These are phyloP conservation scores for Ivindomyrus marchei DNA, from an alignment of 2,113 vertebrate species.

Conservation along the genomic window DNA sequence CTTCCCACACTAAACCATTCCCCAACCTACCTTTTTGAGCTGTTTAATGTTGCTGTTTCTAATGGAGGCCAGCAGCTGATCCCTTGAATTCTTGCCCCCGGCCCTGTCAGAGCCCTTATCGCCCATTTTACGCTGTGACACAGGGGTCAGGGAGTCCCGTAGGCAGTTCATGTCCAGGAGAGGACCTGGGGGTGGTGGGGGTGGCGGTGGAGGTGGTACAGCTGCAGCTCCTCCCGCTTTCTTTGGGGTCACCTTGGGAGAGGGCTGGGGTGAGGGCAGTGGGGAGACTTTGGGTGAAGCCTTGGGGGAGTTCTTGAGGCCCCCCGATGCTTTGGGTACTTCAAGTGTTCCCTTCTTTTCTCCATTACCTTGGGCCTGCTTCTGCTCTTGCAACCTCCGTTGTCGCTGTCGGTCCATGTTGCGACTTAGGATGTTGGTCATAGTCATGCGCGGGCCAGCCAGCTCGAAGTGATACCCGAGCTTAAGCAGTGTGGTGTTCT, in stretches of 20 bases:
- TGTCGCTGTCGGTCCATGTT: slow-evolving; percentile 97
- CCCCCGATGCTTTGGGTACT: slow-evolving; percentile 61
- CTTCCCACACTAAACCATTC: not conserved
- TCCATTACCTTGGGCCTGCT: slow-evolving; percentile 69
- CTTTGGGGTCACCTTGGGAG: slow-evolving; percentile 71
- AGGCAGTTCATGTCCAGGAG: slow-evolving; percentile 70
- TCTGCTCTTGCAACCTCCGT: slow-evolving; percentile 85
- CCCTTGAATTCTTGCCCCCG: slow-evolving; percentile 80
- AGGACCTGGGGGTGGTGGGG: slow-evolving; percentile 73
- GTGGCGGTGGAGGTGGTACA: slow-evolving; percentile 56
- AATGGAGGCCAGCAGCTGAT: slow-evolving; percentile 90
- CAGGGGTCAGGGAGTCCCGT: slow-evolving; percentile 76
- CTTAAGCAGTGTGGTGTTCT: slow-evolving; percentile 88
- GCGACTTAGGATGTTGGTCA: slow-evolving; percentile 89
- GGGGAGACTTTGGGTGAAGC: slow-evolving; percentile 70
- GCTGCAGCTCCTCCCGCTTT: slow-evolving; percentile 48
- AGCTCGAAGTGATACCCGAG: slow-evolving; percentile 95
- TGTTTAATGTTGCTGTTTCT: slow-evolving; percentile 77
- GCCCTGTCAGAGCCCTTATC: slow-evolving; percentile 55
- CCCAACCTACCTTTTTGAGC: slow-evolving; percentile 80
- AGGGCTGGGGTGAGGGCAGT: slow-evolving; percentile 61
- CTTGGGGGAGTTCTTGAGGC: slow-evolving; percentile 53
- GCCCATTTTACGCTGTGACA: slow-evolving; percentile 79
- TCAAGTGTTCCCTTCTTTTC: slow-evolving; percentile 74
- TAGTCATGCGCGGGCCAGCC: slow-evolving; percentile 89